Conservation (phyloP, 64 coral and sea anemone species). For the Montipora foliosa region DNA sequence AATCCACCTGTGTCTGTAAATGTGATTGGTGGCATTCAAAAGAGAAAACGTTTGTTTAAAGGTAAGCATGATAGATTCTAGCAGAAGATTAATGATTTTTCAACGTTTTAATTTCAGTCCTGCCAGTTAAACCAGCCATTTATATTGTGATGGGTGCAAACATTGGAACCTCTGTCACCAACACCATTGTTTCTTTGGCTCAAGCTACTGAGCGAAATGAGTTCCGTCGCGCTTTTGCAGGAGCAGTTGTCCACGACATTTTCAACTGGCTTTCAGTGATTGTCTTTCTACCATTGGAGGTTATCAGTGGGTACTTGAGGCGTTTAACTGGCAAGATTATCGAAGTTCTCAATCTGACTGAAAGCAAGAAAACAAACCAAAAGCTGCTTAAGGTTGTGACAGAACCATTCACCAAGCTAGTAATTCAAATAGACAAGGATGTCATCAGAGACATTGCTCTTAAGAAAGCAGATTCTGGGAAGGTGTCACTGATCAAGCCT, state of each 20-base stretch:
- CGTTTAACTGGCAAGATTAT: constrained; percentile 69
- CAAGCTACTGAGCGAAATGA: constrained; percentile 88
- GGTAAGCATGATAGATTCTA: no score
- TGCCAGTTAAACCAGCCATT: constrained; percentile 89
- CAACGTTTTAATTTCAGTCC: constrained; percentile 47
- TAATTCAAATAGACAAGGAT: constrained; percentile 89
- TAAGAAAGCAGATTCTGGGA: constrained; percentile 22
- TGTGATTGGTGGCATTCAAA: no score
- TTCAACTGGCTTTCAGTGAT: constrained; percentile 97
- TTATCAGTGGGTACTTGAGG: constrained; percentile 68
- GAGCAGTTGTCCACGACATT: constrained; percentile 91
- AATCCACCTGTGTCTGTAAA: no score
- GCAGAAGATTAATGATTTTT: no score
- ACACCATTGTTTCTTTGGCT: constrained; percentile 88
- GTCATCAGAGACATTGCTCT: constrained; percentile 83
- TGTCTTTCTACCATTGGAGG: constrained; percentile 86
- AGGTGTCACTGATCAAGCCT: constrained; percentile 69
- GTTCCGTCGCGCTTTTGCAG: constrained; percentile 97
- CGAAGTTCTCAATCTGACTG: constrained; percentile 40
- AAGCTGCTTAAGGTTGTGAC: constrained; percentile 84
- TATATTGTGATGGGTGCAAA: constrained; percentile 98
- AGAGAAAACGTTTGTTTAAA: no score
- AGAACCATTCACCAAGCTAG: constrained; percentile 88
- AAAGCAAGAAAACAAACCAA: constrained; percentile 68
- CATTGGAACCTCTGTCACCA: constrained; percentile 98